These are phyloP conservation scores for human (Homo sapiens) DNA, from an alignment of 2,113 vertebrate species.

Conservation along the genomic window DNA sequence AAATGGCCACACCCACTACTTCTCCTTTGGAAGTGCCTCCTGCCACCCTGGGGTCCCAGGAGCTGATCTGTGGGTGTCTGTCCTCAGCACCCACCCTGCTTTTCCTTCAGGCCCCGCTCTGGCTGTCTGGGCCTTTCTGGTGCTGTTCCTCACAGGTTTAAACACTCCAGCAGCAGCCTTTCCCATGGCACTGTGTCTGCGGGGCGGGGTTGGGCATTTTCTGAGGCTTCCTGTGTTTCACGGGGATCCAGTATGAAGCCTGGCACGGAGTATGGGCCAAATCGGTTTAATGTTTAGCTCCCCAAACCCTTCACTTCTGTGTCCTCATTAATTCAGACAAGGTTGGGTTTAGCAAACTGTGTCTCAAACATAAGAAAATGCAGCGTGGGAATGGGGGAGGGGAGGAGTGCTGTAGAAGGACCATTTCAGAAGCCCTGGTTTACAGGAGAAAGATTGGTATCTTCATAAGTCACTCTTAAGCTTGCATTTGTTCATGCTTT, in stretches of 20 bases:
- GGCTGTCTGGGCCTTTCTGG: not conserved
- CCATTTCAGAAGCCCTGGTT: not conserved
- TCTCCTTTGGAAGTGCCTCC: no score
- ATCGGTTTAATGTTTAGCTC: rapidly evolving
- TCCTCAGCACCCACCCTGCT: not conserved
- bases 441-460: not conserved
- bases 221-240: not conserved
- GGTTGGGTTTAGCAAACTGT: not conserved
- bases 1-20: rapidly evolving
- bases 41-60: not conserved
- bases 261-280: not conserved
- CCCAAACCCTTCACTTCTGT: not conserved
- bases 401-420: not conserved
- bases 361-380: not conserved
- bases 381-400: not conserved
- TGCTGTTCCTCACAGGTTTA: rapidly evolving
- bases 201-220: not conserved
- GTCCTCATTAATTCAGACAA: not conserved
- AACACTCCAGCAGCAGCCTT: not conserved
- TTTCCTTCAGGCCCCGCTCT: not conserved
- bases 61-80: not conserved
- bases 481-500: rapidly evolving
- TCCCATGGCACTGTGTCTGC: not conserved
- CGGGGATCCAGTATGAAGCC: not conserved
- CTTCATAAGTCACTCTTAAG: no score